Conservation (phyloP, 2,113 vertebrate genomes). For the Sturnus vulgaris region DNA sequence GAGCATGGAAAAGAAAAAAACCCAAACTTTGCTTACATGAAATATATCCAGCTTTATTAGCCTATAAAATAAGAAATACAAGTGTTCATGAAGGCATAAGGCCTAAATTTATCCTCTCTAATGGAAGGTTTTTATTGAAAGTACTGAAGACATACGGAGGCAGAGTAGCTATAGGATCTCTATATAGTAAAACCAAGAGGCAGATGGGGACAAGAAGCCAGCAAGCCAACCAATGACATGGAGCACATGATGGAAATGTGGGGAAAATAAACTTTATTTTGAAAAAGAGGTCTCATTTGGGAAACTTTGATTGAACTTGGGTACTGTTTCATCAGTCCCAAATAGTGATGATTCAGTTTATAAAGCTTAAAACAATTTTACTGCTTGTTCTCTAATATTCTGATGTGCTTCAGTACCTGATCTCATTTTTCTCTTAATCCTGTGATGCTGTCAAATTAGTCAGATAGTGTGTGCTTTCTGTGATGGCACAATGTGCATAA, state of each 20-base stretch:
- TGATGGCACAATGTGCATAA: background rate
- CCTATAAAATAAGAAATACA: background rate
- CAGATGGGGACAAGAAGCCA: background rate
- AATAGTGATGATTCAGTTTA: background rate
- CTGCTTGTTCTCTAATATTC: background rate
- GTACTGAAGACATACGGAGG: fast-evolving
- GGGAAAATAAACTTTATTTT: background rate
- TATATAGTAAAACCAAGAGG: fast-evolving
- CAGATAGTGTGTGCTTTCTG: fast-evolving
- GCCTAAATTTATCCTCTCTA: background rate
- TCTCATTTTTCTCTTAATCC: background rate
- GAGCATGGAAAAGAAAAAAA: too few species aligned
- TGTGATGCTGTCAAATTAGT: background rate
- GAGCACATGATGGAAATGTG: background rate
- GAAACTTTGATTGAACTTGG: background rate
- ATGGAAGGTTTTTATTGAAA: background rate
- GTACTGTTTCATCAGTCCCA: background rate
- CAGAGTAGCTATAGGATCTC: background rate
- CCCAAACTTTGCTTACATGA: fast-evolving
- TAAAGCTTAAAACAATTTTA: background rate
- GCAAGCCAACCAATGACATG: fast-evolving
- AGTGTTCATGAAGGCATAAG: background rate
- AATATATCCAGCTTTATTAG: background rate
- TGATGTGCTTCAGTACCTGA: background rate
- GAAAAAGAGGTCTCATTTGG: background rate